phyloP scores from a whole-genome alignment of 2,888 invertebrate species.

The Drosophila silvestris region DNA sequence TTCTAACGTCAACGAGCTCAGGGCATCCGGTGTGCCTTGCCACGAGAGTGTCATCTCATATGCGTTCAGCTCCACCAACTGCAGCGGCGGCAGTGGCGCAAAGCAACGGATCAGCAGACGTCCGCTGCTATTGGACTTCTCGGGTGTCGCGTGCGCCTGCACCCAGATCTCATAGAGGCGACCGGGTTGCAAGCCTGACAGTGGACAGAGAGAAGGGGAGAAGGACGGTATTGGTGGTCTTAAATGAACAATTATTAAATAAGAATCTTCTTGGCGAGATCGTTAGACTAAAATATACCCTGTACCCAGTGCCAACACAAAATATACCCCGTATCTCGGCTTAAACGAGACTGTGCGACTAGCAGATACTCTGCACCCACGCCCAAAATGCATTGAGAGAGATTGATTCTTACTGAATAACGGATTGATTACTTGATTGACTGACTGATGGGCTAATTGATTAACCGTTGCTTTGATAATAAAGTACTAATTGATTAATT shows the following conservation, averaged over 20 bases:
- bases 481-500: too few relatives aligned
- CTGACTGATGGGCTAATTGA: too few relatives aligned
- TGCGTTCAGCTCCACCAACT: constrained; percentile 87
- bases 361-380: too few relatives aligned
- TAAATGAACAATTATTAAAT: not conserved
- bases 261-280: not conserved
- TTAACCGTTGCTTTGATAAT: too few relatives aligned
- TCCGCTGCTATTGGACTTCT: constrained; percentile 88
- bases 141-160: constrained; percentile 90
- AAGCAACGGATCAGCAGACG: constrained; percentile 89
- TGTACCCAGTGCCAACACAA: not conserved
- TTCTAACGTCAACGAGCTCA: constrained; percentile 77
- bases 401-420: too few relatives aligned
- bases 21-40: constrained; percentile 87
- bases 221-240: not conserved
- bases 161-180: constrained; percentile 91
- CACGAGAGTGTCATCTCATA: constrained; percentile 89
- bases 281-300: not conserved
- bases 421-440: too few relatives aligned
- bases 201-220: not conserved
- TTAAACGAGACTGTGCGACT: too few relatives aligned
- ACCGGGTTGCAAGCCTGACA: constrained; percentile 87
- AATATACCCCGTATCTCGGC: not conserved
- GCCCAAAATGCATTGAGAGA: too few relatives aligned
- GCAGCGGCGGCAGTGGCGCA: constrained; percentile 89